Evolutionary conservation across 2,888 invertebrate genomes (phyloP).

Genomic region (Aproaerema taeniolella): DNA sequence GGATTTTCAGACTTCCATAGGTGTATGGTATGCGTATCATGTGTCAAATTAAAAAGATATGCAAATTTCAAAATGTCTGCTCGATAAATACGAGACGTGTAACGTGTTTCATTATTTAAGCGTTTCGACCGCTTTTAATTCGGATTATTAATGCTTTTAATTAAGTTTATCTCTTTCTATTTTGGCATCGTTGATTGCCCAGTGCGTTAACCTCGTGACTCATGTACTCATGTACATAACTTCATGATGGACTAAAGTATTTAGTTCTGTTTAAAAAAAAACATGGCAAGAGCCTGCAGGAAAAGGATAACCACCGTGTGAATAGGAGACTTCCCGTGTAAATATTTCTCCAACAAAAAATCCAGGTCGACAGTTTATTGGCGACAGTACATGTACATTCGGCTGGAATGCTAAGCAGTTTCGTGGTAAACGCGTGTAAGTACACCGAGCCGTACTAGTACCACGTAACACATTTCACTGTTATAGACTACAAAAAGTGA

Average conservation of each 20-base stretch:
- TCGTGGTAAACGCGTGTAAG: conserved; percentile 51
- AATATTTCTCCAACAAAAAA: conserved; percentile 45
- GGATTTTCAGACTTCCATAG: conserved; percentile 31
- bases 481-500: conserved; percentile 7
- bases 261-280: no score
- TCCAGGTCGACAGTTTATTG: conserved; percentile 66
- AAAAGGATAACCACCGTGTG: conserved; percentile 45
- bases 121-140: conserved; percentile 54
- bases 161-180: conserved; percentile 67
- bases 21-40: conserved; percentile 36
- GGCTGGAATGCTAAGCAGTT: conserved; percentile 71
- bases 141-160: conserved; percentile 66
- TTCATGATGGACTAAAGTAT: no score
- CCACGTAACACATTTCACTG: conserved; percentile 28
- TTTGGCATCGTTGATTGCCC: conserved; percentile 46
- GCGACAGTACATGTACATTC: conserved; percentile 36
- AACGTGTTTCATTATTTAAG: conserved; percentile 51
- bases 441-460: conserved; percentile 41
- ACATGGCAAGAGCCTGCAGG: no score
- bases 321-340: conserved; percentile 28
- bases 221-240: no score
- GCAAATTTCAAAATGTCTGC: conserved; percentile 54
- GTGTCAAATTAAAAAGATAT: conserved; percentile 65
- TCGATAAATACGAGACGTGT: conserved; percentile 44
- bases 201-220: conserved; percentile 57